Evolutionary conservation across 1,140 invertebrate genomes (phyloP).

Genomic region (Drosophila takahashii): DNA sequence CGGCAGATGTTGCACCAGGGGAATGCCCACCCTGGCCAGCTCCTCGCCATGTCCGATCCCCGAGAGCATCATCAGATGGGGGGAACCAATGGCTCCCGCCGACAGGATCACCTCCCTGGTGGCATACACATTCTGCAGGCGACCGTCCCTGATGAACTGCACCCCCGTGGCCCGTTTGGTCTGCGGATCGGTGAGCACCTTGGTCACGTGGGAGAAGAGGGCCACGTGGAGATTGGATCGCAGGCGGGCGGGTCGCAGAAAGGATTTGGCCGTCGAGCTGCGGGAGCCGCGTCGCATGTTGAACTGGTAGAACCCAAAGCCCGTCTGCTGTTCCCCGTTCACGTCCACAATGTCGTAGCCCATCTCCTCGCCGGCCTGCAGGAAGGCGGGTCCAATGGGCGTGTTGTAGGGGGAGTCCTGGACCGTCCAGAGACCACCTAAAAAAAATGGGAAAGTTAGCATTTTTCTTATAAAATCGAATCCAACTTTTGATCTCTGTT

Average conservation of each 20-base stretch:
- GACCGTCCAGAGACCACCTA: slow-evolving; percentile 92
- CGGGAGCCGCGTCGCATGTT: slow-evolving; percentile 92
- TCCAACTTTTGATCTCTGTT: neutral
- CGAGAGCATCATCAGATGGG: slow-evolving; percentile 94
- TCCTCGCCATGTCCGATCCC: slow-evolving; percentile 92
- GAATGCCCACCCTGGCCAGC: slow-evolving; percentile 88
- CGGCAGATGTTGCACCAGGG: slow-evolving; percentile 89
- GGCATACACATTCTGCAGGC: slow-evolving; percentile 88
- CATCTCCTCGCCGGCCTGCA: slow-evolving; percentile 96
- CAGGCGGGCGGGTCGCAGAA: slow-evolving; percentile 90
- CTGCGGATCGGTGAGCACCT: slow-evolving; percentile 89
- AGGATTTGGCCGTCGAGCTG: slow-evolving; percentile 92
- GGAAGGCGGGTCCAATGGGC: slow-evolving; percentile 91
- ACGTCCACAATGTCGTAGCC: slow-evolving; percentile 93
- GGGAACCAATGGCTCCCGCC: slow-evolving; percentile 91
- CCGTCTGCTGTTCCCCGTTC: slow-evolving; percentile 92
- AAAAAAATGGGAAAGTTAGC: slow-evolving; percentile 22
- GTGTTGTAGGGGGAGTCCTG: slow-evolving; percentile 93
- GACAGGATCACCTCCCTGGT: slow-evolving; percentile 92
- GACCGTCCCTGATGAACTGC: slow-evolving; percentile 90
- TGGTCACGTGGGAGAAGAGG: slow-evolving; percentile 91
- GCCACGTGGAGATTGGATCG: slow-evolving; percentile 91
- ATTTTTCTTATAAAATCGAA: neutral
- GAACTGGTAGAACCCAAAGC: slow-evolving; percentile 92
- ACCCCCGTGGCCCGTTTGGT: slow-evolving; percentile 91